Evolutionary conservation across 2,797 vertebrate species (phyloP).

Genomic region (Austrolebias charrua): DNA sequence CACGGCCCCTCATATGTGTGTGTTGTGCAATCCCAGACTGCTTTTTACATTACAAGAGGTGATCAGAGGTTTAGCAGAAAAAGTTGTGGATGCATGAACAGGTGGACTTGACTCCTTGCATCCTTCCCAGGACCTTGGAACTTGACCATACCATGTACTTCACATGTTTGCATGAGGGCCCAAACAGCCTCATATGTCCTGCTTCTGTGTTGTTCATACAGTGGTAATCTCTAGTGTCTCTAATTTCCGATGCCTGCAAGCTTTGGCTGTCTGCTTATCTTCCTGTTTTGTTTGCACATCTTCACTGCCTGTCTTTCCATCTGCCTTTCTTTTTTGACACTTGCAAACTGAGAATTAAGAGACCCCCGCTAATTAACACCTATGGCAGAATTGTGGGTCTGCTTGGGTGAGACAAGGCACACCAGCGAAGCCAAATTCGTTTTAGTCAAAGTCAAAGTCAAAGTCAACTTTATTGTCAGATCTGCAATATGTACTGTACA

Average conservation of each 20-base stretch:
- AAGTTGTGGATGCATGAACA: conserved; percentile 7
- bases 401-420: neutral
- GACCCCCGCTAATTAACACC: conserved; percentile 49
- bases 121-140: conserved; percentile 15
- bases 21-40: conserved; percentile 34
- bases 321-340: conserved; percentile 41
- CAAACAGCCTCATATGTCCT: conserved; percentile 37
- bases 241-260: conserved; percentile 22
- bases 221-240: conserved; percentile 23
- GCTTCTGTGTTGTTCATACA: conserved; percentile 32
- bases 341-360: conserved; percentile 60
- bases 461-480: too few species aligned
- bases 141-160: conserved; percentile 17
- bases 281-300: conserved; percentile 45
- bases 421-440: conserved; percentile 7
- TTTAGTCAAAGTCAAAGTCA: too few species aligned
- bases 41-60: conserved; percentile 31
- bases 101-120: conserved; percentile 19
- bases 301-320: conserved; percentile 26
- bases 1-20: neutral
- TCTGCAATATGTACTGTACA: too few species aligned
- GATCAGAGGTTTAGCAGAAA: conserved; percentile 16
- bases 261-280: conserved; percentile 22
- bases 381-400: conserved; percentile 11
- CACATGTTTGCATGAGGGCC: conserved; percentile 16